Conservation (phyloP, 1,140 invertebrate genomes). For the Cydia splendana region DNA sequence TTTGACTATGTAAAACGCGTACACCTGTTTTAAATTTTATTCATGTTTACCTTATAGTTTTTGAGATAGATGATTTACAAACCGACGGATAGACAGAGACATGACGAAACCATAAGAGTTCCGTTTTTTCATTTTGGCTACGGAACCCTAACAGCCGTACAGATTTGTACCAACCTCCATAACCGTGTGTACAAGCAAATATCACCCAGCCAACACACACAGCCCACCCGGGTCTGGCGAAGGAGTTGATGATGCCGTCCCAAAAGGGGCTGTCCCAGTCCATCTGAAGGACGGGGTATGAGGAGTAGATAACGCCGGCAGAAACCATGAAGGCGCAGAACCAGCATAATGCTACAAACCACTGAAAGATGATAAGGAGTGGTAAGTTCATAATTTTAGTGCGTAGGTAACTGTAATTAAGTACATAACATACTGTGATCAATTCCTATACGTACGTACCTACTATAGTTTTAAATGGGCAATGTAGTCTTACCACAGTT, state of each 20-base stretch:
- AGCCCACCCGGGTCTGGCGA: constrained; percentile 81
- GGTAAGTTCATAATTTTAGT: background rate
- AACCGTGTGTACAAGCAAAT: constrained; percentile 76
- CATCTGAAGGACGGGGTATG: constrained; percentile 44
- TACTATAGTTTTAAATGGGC: too few species aligned
- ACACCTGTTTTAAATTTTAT: too few species aligned
- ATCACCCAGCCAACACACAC: constrained; percentile 82
- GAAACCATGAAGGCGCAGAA: constrained; percentile 37
- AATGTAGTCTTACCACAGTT: too few species aligned
- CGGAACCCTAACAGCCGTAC: too few species aligned
- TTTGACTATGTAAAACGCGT: too few species aligned
- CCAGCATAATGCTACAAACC: constrained; percentile 42
- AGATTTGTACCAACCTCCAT: constrained; percentile 64
- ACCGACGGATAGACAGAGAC: too few species aligned
- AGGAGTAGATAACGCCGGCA: constrained; percentile 41
- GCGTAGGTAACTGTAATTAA: background rate
- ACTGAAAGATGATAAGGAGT: constrained; percentile 42
- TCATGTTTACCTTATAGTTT: too few species aligned
- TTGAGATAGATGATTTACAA: too few species aligned
- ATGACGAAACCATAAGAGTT: too few species aligned
- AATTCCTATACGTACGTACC: background rate
- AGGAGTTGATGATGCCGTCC: constrained; percentile 80
- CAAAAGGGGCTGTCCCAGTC: constrained; percentile 51
- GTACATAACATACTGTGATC: background rate
- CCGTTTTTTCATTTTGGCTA: too few species aligned